Percentiles rank a stretch among this genome's conserved stretches.
These are phyloP conservation scores for Drosophila putrida DNA, from an alignment of 2,888 invertebrate species.

Conservation along the genomic window DNA sequence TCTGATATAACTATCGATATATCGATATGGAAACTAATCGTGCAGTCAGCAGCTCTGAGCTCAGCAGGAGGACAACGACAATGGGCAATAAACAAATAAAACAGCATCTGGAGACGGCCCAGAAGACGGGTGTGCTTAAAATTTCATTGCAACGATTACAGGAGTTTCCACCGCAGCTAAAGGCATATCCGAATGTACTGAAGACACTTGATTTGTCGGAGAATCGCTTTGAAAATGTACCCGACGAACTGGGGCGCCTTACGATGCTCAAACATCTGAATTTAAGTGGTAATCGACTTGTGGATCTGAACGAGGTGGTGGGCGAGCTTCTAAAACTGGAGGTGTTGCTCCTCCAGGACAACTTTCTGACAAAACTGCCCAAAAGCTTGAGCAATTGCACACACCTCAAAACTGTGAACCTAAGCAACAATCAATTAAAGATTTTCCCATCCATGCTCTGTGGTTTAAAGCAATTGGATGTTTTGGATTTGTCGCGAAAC, in stretches of 20 bases:
- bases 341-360: constrained; percentile 91
- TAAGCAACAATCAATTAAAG: constrained; percentile 91
- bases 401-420: constrained; percentile 91
- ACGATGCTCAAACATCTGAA: constrained; percentile 91
- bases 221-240: constrained; percentile 93
- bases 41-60: constrained; percentile 20
- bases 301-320: constrained; percentile 89
- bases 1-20: constrained; percentile 21
- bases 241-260: constrained; percentile 92
- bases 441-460: constrained; percentile 93
- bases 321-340: constrained; percentile 90
- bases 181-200: constrained; percentile 89
- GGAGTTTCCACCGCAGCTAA: constrained; percentile 88
- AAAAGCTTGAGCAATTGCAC: constrained; percentile 88
- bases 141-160: constrained; percentile 93
- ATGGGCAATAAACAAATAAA: constrained; percentile 97
- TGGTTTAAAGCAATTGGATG: constrained; percentile 92
- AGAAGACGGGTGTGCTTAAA: constrained; percentile 97
- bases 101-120: constrained; percentile 96
- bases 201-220: constrained; percentile 96
- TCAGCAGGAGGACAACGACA: constrained; percentile 26
- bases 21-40: constrained; percentile 41
- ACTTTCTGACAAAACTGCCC: constrained; percentile 90
- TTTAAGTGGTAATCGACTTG: constrained; percentile 93
- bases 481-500: constrained; percentile 95